Percentiles rank a stretch among this genome's conserved stretches.
Evolutionary conservation across 1,140 invertebrate species (phyloP).

Genomic region (Mya arenaria): DNA sequence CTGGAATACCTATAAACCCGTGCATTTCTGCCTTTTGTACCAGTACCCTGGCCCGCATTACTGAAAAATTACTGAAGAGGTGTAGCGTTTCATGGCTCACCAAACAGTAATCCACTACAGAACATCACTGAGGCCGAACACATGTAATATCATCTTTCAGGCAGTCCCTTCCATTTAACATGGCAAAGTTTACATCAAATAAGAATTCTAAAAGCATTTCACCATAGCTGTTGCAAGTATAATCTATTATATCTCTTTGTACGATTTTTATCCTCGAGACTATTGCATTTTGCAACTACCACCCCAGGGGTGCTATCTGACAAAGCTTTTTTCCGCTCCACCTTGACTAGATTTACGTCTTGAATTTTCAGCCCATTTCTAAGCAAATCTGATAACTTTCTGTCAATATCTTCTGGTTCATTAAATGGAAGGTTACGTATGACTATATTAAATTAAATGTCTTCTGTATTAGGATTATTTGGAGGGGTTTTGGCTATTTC

Average conservation of each 20-base stretch:
- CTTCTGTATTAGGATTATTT: too few relatives aligned
- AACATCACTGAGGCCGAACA: not conserved
- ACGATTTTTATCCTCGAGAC: not conserved
- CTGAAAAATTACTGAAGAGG: not conserved
- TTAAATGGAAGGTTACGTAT: too few relatives aligned
- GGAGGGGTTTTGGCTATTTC: too few relatives aligned
- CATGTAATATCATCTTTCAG: not conserved
- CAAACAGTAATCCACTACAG: conserved; percentile 30
- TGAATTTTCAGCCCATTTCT: too few relatives aligned
- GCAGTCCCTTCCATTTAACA: conserved; percentile 10
- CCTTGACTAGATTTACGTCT: too few relatives aligned
- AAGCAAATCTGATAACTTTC: too few relatives aligned
- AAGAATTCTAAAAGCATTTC: not conserved
- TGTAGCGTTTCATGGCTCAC: not conserved
- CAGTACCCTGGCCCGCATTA: not conserved
- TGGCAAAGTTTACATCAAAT: not conserved
- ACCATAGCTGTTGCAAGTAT: not conserved
- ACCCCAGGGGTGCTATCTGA: not conserved
- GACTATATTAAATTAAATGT: too few relatives aligned
- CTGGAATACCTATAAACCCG: not conserved
- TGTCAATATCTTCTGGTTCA: too few relatives aligned
- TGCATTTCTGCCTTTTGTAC: not conserved
- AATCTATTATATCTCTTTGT: not conserved
- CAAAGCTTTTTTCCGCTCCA: too few relatives aligned
- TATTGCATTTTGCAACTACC: not conserved